phyloP scores from a whole-genome alignment of 2,797 vertebrate species.

The Enteromius afrohamiltoni region DNA sequence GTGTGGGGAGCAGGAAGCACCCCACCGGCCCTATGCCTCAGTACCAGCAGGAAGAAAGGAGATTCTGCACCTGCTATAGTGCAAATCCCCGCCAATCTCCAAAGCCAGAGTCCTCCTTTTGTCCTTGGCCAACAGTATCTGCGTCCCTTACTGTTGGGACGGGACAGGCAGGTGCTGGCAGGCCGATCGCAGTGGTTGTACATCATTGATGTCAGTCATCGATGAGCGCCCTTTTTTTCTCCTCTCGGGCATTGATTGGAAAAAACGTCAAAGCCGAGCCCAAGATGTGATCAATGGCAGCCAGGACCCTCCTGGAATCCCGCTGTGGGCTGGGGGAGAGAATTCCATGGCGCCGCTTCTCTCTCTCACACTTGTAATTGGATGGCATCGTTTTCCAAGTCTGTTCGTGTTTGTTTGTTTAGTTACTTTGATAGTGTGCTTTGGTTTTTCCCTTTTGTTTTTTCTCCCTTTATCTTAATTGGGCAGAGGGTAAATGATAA shows the following conservation, averaged over 20 bases:
- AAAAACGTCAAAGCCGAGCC: constrained; percentile 59
- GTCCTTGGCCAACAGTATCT: constrained; percentile 60
- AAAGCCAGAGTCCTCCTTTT: constrained; percentile 56
- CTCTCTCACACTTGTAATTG: constrained; percentile 16
- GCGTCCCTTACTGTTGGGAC: constrained; percentile 57
- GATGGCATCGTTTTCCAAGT: background rate
- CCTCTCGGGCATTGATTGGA: constrained; percentile 61
- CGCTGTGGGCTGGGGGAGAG: constrained; percentile 46
- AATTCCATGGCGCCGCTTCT: constrained; percentile 35
- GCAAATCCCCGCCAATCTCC: constrained; percentile 50
- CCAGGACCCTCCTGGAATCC: constrained; percentile 55
- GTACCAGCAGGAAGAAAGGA: constrained; percentile 60
- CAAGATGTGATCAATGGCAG: constrained; percentile 62
- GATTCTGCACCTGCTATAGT: constrained; percentile 62
- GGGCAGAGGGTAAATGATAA: background rate
- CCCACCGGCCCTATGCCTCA: constrained; percentile 55
- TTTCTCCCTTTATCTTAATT: background rate
- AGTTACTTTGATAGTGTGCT: constrained; percentile 11
- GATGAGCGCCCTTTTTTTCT: constrained; percentile 55
- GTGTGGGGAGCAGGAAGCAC: constrained; percentile 60
- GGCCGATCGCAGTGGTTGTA: constrained; percentile 61
- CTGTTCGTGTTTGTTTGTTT: background rate
- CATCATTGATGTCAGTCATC: constrained; percentile 67
- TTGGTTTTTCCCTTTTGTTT: background rate
- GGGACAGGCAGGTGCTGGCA: constrained; percentile 65